Evolutionary conservation across 2,888 invertebrate genomes (phyloP).

Genomic region (Ptychoptera contaminata): DNA sequence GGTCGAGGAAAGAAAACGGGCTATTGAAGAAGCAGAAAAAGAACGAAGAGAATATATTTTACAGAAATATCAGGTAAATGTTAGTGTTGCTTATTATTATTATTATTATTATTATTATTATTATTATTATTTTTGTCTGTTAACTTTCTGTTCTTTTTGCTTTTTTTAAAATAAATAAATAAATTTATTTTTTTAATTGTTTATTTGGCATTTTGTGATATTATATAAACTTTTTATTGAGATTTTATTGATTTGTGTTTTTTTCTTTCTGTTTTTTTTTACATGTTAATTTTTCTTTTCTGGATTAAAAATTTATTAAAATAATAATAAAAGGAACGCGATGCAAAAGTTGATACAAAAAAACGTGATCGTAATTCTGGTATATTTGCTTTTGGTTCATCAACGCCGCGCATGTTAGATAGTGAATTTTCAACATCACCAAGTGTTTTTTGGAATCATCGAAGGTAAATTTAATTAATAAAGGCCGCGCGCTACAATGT

Average conservation of each 20-base stretch:
- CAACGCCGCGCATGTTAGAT: constrained; percentile 64
- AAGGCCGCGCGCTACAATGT: no score
- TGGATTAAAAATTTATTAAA: no score
- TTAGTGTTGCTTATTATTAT: constrained; percentile 1
- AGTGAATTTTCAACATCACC: constrained; percentile 32
- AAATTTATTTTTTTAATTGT: no score
- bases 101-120: neutral
- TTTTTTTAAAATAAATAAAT: no score
- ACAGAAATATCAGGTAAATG: constrained; percentile 51
- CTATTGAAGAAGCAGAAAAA: constrained; percentile 77
- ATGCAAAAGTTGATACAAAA: constrained; percentile 65
- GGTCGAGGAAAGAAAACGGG: constrained; percentile 77
- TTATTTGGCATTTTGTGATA: no score
- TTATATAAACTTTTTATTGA: no score
- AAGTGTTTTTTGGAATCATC: constrained; percentile 61
- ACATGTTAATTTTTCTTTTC: no score
- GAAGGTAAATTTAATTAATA: no score
- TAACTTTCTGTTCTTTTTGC: no score
- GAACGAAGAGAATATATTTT: constrained; percentile 75
- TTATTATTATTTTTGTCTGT: constrained; percentile 6
- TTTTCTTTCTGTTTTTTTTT: neutral
- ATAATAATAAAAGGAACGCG: no score
- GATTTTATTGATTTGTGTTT: neutral
- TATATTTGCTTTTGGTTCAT: constrained; percentile 83
- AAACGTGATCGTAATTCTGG: constrained; percentile 57